These are phyloP conservation scores for Agrotis ipsilon DNA, from an alignment of 2,888 invertebrate species.

Conservation along the genomic window DNA sequence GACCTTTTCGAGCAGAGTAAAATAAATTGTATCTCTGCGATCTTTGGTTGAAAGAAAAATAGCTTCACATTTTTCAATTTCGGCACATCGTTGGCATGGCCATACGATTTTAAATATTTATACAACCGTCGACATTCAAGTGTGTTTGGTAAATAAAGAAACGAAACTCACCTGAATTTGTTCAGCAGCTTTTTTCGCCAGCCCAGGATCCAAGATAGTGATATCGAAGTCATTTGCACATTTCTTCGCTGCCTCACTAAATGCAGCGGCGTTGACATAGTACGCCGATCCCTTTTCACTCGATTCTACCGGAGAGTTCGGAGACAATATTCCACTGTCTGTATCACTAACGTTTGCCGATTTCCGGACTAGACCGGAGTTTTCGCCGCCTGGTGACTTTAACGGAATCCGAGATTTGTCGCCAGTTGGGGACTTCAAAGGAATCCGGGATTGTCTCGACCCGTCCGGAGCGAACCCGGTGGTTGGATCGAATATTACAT, in stretches of 20 bases:
- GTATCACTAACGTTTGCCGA: constrained; percentile 91
- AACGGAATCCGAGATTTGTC: constrained; percentile 83
- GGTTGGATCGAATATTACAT: constrained; percentile 88
- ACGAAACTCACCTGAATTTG: constrained; percentile 85
- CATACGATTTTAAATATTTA: background rate
- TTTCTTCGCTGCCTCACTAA: constrained; percentile 82
- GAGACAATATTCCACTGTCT: constrained; percentile 92
- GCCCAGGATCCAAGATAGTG: constrained; percentile 83
- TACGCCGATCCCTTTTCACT: constrained; percentile 80
- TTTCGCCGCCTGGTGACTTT: constrained; percentile 82
- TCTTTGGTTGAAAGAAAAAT: constrained; percentile 65
- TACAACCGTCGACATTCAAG: background rate
- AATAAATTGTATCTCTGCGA: constrained; percentile 73
- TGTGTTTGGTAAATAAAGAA: background rate
- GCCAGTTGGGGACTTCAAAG: constrained; percentile 77
- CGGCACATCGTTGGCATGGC: background rate
- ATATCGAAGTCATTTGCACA: constrained; percentile 82
- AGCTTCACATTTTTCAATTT: constrained; percentile 43
- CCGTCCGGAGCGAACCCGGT: constrained; percentile 87
- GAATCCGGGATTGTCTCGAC: constrained; percentile 75
- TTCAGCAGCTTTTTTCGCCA: constrained; percentile 87
- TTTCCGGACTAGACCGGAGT: constrained; percentile 76
- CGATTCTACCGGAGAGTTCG: constrained; percentile 91
- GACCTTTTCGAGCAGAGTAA: constrained; percentile 68
- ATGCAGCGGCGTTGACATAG: constrained; percentile 85